Conservation (phyloP, 2,797 vertebrate genomes). For the Choloepus didactylus region DNA sequence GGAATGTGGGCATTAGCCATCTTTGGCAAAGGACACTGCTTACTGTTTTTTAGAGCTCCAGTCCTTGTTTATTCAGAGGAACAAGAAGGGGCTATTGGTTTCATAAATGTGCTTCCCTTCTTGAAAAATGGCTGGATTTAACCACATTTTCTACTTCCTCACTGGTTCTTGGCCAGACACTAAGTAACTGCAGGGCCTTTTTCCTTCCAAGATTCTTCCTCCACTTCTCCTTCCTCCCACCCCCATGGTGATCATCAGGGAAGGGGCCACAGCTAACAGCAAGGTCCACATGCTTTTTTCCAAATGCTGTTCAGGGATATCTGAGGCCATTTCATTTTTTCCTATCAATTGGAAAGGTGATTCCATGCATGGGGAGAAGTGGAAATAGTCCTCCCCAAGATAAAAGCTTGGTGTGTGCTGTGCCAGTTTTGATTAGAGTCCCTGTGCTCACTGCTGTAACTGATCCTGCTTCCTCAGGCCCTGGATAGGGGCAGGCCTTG, state of each 20-base stretch:
- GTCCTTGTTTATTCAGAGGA: constrained; percentile 31
- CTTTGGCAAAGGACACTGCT: constrained; percentile 32
- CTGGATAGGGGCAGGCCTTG: constrained; percentile 63
- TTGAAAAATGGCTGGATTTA: background rate
- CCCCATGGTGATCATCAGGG: background rate
- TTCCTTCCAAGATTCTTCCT: background rate
- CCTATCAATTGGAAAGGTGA: background rate
- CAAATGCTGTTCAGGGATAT: background rate
- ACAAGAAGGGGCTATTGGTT: background rate
- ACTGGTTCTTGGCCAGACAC: background rate
- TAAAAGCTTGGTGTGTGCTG: background rate
- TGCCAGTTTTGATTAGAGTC: background rate
- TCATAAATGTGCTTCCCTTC: background rate
- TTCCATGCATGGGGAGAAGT: background rate
- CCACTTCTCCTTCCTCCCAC: background rate
- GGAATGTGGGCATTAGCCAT: constrained; percentile 13
- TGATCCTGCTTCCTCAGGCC: background rate
- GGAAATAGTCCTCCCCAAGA: background rate
- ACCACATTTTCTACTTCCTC: background rate
- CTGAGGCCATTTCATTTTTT: background rate
- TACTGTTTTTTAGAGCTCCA: constrained; percentile 5
- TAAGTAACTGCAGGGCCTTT: background rate
- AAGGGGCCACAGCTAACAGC: background rate
- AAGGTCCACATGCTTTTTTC: background rate
- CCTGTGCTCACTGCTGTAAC: background rate